Base-by-base conservation (phyloP, 2,888 invertebrate genomes). In the Diaprepes abbreviatus region DNA sequence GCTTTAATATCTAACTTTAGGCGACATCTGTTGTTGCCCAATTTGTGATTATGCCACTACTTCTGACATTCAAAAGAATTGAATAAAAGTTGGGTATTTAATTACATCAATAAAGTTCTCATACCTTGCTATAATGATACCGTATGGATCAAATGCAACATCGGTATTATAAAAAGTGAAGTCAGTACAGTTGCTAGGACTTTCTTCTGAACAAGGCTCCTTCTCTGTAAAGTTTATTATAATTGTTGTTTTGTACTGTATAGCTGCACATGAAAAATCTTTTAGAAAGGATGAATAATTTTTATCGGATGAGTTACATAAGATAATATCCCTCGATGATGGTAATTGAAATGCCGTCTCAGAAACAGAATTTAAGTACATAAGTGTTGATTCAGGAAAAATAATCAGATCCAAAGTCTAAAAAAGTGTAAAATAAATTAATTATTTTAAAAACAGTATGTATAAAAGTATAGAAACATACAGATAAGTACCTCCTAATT, bases 181-280 rank as follows among this genome's bases (percentile, higher is more conserved):
- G 6, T 43, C 52, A n/a, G 21, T 17, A 19, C 43, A 17, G 19
- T 31, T 33, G 38, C 28, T 50, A 19, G 1, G 12, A 17, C 12
- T 19, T 28, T 55, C n/a, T 14, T n/a, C 36, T 14, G 59, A 14
- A 28, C 58, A 60, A 24, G 35, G 14, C 14, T 43, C 62, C 52
- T 72, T 70, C 40, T 73, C 73, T 12, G 57, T 55, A 14, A 73
- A 69, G 35, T 73, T 73, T 9, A 73, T 71, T 1, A 71, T 59
- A 33, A 73, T 63, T 7, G 43, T 66, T 1, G 64, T 64, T 19
- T 66, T 50, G 55, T 59, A 45, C 10, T 43, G 24, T 6, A 71
- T 66, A 36, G 73, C 68, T 28, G 69, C 66, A 24, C 73, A 73
- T n/a, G 73, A 73, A 3, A 73, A 7, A 3, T 71, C 40, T 64